These are phyloP conservation scores for Archocentrus centrarchus DNA, from an alignment of 2,113 vertebrate genomes.

Conservation along the genomic window DNA sequence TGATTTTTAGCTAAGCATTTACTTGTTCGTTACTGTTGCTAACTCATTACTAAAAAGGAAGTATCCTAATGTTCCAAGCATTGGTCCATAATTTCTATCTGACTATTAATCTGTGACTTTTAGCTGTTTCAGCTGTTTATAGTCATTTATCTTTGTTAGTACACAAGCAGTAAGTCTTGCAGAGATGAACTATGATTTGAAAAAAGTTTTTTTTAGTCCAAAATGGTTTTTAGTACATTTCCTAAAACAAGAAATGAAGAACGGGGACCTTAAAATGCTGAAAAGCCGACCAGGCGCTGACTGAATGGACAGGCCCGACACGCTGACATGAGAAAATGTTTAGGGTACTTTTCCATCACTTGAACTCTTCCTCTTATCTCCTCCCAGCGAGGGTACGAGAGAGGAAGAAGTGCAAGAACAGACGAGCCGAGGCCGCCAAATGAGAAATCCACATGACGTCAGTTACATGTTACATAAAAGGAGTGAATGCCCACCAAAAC, in stretches of 20 bases:
- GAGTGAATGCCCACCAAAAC: neutral
- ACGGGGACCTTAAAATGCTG: neutral
- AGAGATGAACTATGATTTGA: accelerated
- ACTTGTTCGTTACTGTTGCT: too few relatives aligned
- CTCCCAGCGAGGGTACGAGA: neutral
- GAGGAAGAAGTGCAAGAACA: neutral
- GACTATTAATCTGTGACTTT: neutral
- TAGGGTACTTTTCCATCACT: neutral
- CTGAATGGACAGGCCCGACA: neutral
- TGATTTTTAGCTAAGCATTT: too few relatives aligned
- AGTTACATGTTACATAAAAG: neutral
- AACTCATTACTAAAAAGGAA: too few relatives aligned
- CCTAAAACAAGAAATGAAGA: neutral
- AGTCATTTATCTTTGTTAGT: neutral
- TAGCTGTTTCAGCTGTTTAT: neutral
- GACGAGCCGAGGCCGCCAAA: neutral
- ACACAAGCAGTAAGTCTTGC: neutral
- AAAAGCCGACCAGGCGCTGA: neutral
- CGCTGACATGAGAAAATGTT: neutral
- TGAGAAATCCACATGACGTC: neutral
- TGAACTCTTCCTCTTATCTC: neutral
- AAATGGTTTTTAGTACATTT: neutral
- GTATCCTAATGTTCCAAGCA: too few relatives aligned
- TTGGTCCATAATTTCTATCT: too few relatives aligned
- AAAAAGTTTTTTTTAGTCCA: accelerated